phyloP scores from a whole-genome alignment of 2,888 invertebrate species.

The Limnephilus rhombicus region DNA sequence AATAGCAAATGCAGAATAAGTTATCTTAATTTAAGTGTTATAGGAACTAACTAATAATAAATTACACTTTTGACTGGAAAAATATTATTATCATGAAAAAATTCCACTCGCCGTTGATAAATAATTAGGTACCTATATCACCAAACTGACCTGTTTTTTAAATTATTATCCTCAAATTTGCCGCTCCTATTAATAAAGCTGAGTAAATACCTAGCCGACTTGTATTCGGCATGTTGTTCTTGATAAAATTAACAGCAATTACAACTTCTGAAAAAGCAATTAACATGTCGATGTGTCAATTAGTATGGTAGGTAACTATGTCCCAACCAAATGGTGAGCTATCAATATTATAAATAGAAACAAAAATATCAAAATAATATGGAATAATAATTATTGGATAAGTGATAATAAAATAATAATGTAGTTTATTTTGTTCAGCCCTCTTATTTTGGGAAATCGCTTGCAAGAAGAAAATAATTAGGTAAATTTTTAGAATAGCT shows the following conservation, averaged over 20 bases:
- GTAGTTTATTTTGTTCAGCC: neutral
- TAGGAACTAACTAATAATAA: neutral
- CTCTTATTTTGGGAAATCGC: neutral
- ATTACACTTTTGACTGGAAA: neutral
- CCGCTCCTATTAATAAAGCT: constrained; percentile 27
- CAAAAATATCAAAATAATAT: neutral
- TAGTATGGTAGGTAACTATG: neutral
- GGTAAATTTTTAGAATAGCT: neutral
- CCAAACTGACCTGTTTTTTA: neutral
- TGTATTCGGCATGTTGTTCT: constrained; percentile 10
- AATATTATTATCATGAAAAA: neutral
- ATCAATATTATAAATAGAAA: neutral
- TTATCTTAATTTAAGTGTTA: neutral
- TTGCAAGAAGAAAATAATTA: neutral
- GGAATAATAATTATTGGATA: neutral
- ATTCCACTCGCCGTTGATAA: neutral
- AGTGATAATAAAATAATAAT: neutral
- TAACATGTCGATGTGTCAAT: constrained; percentile 10
- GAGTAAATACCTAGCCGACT: neutral
- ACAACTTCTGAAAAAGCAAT: neutral
- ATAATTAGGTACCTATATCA: neutral
- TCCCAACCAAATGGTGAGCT: neutral
- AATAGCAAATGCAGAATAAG: no score
- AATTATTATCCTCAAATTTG: neutral
- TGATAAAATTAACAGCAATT: constrained; percentile 41